These are phyloP conservation scores for Brachypteracias leptosomus DNA, from an alignment of 2,113 vertebrate genomes.

Conservation along the genomic window DNA sequence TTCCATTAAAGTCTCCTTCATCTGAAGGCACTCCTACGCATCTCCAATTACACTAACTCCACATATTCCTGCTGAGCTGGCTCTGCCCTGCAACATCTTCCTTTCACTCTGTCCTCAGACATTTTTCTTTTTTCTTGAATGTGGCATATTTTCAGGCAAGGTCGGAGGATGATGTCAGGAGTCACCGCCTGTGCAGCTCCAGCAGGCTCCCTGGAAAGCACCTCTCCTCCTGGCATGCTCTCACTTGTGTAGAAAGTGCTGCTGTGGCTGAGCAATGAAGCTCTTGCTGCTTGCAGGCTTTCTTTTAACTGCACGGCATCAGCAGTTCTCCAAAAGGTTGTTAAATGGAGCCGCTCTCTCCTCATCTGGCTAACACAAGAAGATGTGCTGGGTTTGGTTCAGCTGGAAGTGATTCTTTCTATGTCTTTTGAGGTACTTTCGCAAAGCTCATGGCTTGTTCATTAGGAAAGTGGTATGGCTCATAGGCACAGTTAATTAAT, in stretches of 20 bases:
- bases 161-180: accelerated
- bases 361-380: neutral
- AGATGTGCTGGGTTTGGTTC: neutral
- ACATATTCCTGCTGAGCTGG: neutral
- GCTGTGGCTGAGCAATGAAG: accelerated
- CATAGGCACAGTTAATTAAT: constrained; percentile 37
- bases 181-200: accelerated
- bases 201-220: neutral
- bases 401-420: neutral
- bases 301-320: neutral
- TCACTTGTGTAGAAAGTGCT: neutral
- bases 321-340: neutral
- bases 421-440: neutral
- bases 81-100: neutral
- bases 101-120: neutral
- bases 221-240: neutral
- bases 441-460: neutral
- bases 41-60: neutral
- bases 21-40: neutral
- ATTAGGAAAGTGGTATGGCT: neutral
- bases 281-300: neutral
- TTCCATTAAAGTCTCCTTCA: neutral
- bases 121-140: neutral
- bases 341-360: neutral
- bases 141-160: neutral